phyloP scores from a whole-genome alignment of 2,888 invertebrate species.

The Bhutanitis thaidina region DNA sequence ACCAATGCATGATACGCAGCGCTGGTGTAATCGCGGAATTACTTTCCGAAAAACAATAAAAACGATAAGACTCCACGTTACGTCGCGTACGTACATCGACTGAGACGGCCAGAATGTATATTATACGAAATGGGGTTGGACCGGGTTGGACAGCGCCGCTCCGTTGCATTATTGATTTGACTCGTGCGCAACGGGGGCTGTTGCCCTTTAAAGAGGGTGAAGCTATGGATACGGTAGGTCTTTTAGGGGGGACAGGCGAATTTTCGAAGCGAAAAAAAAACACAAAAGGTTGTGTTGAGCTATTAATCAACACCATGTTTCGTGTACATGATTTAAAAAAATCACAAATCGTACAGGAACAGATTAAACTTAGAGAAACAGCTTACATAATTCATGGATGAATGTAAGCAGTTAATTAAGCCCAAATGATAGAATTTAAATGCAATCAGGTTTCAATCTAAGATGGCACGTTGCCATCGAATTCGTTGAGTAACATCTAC shows the following conservation, averaged over 20 bases:
- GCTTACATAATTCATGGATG: background rate
- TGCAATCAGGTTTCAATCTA: background rate
- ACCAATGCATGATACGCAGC: constrained; percentile 71
- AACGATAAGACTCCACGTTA: constrained; percentile 54
- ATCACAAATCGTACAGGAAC: background rate
- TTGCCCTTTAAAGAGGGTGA: constrained; percentile 37
- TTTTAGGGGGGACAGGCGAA: constrained; percentile 28
- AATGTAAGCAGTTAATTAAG: background rate
- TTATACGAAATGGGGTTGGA: constrained; percentile 36
- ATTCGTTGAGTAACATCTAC: too few relatives aligned
- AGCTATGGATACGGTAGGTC: constrained; percentile 34
- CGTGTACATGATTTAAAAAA: background rate
- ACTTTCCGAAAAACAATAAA: constrained; percentile 73
- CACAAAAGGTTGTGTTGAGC: constrained; percentile 33
- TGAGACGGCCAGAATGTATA: constrained; percentile 31
- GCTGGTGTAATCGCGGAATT: constrained; percentile 60
- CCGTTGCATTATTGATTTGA: constrained; percentile 60
- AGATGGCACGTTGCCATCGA: too few relatives aligned
- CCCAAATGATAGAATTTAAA: background rate
- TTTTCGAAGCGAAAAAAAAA: constrained; percentile 31
- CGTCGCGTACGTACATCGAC: constrained; percentile 41
- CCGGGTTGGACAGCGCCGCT: too few relatives aligned
- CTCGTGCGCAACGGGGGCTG: constrained; percentile 63
- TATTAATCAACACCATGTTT: background rate
- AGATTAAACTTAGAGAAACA: background rate